Conservation (phyloP, 2,888 invertebrate species). For the Nemurella pictetii region DNA sequence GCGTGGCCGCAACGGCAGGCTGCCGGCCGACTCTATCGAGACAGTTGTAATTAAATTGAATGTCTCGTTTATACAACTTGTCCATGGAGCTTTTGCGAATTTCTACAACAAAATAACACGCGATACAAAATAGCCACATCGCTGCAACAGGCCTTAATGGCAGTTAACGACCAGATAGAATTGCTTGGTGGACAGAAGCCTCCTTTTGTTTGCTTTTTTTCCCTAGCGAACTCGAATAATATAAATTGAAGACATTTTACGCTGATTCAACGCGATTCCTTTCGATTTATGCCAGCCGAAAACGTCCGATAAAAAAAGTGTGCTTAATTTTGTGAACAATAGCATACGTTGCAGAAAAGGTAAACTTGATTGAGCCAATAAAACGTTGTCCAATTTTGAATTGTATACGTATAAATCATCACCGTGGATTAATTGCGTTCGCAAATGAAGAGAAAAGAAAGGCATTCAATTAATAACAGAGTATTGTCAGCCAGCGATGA, state of each 20-base stretch:
- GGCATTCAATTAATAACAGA: not conserved
- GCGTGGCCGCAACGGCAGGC: not conserved
- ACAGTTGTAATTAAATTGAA: conserved; percentile 29
- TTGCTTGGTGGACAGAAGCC: not conserved
- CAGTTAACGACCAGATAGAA: not conserved
- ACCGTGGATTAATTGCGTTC: not conserved
- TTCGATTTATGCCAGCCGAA: conserved; percentile 3
- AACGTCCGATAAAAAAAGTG: not conserved
- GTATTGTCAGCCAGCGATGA: not conserved
- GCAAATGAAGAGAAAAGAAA: not conserved
- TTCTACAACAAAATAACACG: conserved; percentile 5
- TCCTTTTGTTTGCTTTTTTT: not conserved
- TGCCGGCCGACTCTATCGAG: conserved; percentile 16
- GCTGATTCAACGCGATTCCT: conserved; percentile 10
- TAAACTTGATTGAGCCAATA: not conserved
- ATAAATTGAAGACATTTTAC: conserved; percentile 8
- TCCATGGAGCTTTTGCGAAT: conserved; percentile 13
- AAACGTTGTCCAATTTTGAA: not conserved
- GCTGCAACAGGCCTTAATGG: conserved; percentile 18
- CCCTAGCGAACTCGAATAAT: not conserved
- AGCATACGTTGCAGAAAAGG: not conserved
- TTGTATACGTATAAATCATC: not conserved
- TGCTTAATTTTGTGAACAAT: conserved; percentile 23
- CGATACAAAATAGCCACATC: not conserved
- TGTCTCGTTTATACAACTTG: conserved; percentile 17